Evolutionary conservation across 1,140 invertebrate species (phyloP).

Genomic region (Diachasmimorpha longicaudata): DNA sequence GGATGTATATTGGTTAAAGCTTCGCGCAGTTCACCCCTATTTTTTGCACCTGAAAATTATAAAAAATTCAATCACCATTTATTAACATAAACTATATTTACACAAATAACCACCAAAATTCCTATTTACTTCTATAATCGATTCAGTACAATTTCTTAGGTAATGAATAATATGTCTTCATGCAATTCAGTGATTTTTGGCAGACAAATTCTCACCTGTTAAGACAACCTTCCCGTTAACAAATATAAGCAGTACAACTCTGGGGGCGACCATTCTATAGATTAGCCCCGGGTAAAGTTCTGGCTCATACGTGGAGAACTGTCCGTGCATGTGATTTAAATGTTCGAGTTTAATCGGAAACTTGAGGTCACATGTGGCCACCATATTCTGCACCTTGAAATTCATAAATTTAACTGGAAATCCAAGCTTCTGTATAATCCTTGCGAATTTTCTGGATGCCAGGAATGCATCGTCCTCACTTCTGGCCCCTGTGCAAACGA

Average conservation of each 20-base stretch:
- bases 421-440: constrained; percentile 97
- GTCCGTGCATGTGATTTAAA: constrained; percentile 93
- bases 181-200: background rate
- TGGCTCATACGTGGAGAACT: constrained; percentile 96
- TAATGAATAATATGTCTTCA: background rate
- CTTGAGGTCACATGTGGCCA: constrained; percentile 98
- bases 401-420: constrained; percentile 98
- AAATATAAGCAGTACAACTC: constrained; percentile 98
- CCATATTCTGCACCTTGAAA: constrained; percentile 99
- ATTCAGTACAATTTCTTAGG: too few species aligned
- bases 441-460: constrained; percentile 95
- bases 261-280: constrained; percentile 99
- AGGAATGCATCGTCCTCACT: constrained; percentile 93
- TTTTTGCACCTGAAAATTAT: constrained; percentile 84
- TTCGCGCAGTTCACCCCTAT: constrained; percentile 89
- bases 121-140: too few species aligned
- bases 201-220: constrained; percentile 71
- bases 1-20: constrained; percentile 96
- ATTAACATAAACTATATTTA: too few species aligned
- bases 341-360: constrained; percentile 98
- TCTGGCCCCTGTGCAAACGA: constrained; percentile 97
- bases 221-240: constrained; percentile 98
- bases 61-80: too few species aligned
- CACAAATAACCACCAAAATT: too few species aligned
- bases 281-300: constrained; percentile 98